Conservation (phyloP, 2,113 vertebrate species). For the Tragulus kanchil region DNA sequence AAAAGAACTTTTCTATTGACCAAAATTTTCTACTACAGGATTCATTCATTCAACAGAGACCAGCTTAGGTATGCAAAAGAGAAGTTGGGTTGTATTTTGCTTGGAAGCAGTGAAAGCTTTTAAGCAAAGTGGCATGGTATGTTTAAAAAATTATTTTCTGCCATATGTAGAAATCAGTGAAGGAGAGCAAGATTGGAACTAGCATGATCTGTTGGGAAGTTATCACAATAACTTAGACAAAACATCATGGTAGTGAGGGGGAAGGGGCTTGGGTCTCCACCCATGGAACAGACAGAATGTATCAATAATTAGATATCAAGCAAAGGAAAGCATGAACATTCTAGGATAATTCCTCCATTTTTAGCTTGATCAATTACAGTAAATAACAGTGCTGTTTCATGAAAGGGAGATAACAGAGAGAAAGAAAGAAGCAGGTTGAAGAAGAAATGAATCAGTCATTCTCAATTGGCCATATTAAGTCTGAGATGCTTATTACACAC, state of each 20-base stretch:
- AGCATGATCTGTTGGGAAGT: neutral
- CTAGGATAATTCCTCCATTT: neutral
- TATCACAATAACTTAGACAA: neutral
- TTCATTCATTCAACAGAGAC: slow-evolving; percentile 1
- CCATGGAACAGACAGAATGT: neutral
- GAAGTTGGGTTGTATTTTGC: neutral
- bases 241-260: neutral
- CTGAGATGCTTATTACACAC: neutral
- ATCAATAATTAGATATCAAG: neutral
- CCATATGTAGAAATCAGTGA: neutral
- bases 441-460: neutral
- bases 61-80: neutral
- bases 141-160: neutral
- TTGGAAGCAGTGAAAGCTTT: neutral
- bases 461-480: neutral
- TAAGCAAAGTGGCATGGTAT: neutral
- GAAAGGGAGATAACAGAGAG: neutral
- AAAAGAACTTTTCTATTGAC: neutral
- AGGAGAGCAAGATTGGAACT: neutral
- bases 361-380: neutral
- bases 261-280: neutral
- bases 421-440: neutral
- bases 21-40: neutral
- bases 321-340: neutral
- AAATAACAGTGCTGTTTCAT: neutral